A percentile compares a stretch with the other conserved stretches of the same genome.
phyloP scores from a whole-genome alignment of 2,888 invertebrate species.

The Beris morrisii region DNA sequence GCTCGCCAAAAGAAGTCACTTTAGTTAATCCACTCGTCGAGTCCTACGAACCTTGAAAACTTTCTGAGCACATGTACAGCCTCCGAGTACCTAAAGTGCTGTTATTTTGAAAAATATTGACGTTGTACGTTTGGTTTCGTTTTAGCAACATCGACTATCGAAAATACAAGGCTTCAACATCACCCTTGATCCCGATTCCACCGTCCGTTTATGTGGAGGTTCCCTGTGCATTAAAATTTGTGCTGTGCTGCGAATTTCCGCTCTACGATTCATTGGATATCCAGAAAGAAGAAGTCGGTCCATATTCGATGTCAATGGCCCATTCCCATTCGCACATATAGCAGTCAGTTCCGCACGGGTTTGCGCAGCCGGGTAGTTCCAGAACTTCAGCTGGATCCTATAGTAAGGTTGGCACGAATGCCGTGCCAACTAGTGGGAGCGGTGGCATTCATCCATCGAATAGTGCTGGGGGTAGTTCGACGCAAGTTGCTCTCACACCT shows the following conservation, averaged over 20 bases:
- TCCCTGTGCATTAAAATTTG: conserved; percentile 77
- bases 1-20: too few relatives aligned
- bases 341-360: conserved; percentile 55
- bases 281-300: conserved; percentile 52
- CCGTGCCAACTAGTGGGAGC: not conserved
- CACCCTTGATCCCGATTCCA: conserved; percentile 86
- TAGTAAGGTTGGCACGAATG: conserved; percentile 34
- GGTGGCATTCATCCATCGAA: not conserved
- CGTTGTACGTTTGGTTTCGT: conserved; percentile 11
- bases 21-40: too few relatives aligned
- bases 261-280: conserved; percentile 76
- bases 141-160: conserved; percentile 79
- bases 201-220: conserved; percentile 85
- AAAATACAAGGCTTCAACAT: conserved; percentile 85
- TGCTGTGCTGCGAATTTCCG: conserved; percentile 87
- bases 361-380: conserved; percentile 44
- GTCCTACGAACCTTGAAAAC: too few relatives aligned
- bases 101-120: too few relatives aligned
- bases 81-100: too few relatives aligned
- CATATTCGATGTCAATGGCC: conserved; percentile 54
- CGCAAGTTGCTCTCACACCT: conserved; percentile 29
- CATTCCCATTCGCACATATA: conserved; percentile 57
- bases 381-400: conserved; percentile 39
- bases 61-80: too few relatives aligned
- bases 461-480: conserved; percentile 11